These are phyloP conservation scores for Drosophila emarginata DNA, from an alignment of 2,888 invertebrate species.

Conservation along the genomic window DNA sequence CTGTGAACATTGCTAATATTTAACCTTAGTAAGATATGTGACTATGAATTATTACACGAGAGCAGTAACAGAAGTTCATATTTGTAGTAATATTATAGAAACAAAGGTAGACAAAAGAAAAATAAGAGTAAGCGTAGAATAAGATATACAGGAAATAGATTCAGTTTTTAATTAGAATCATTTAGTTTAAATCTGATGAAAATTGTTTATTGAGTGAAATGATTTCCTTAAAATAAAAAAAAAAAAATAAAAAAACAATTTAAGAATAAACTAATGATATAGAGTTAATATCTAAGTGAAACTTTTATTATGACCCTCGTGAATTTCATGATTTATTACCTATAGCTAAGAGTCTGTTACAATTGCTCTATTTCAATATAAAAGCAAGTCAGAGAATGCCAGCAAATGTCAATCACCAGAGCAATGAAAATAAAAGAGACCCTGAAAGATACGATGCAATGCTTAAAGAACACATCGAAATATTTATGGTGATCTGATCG, in stretches of 20 bases:
- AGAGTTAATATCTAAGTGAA: neutral
- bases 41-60: neutral
- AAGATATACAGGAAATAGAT: neutral
- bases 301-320: constrained; percentile 6
- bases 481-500: neutral
- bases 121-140: neutral
- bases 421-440: constrained; percentile 11
- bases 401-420: constrained; percentile 66
- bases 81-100: neutral
- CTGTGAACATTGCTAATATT: constrained; percentile 40
- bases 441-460: constrained; percentile 3
- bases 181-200: too few relatives aligned
- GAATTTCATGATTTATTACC: constrained; percentile 60
- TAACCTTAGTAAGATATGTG: constrained; percentile 50
- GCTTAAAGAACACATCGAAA: constrained; percentile 3
- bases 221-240: too few relatives aligned
- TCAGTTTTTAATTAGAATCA: neutral
- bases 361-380: constrained; percentile 21
- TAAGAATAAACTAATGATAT: neutral
- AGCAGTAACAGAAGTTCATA: neutral
- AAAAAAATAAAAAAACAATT: too few relatives aligned
- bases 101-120: neutral
- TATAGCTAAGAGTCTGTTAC: constrained; percentile 26
- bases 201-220: too few relatives aligned
- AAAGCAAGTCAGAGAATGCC: constrained; percentile 51